A percentile compares a stretch with the other conserved stretches of the same genome.
Evolutionary conservation across 2,888 invertebrate species (phyloP).

Genomic region (Zygaena filipendulae): DNA sequence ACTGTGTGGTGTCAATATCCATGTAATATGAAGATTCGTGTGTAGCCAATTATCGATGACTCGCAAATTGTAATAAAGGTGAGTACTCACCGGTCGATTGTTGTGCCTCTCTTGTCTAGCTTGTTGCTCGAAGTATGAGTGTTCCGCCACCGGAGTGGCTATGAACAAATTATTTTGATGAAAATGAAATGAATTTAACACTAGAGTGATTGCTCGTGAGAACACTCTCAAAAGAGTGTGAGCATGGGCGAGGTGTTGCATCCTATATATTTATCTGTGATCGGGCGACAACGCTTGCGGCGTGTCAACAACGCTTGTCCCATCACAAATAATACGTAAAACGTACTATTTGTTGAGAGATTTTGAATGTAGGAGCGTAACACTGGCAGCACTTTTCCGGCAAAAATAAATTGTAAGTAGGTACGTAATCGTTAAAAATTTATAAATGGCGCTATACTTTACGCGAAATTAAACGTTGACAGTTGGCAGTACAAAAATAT

Average conservation of each 20-base stretch:
- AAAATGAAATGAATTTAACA: constrained; percentile 42
- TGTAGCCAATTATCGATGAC: constrained; percentile 14
- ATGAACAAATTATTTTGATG: constrained; percentile 41
- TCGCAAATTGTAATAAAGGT: too few species aligned
- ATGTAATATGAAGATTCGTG: too few species aligned
- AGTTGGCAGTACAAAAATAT: too few species aligned
- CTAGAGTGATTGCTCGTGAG: constrained; percentile 32
- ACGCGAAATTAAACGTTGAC: too few species aligned
- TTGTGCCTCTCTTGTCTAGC: constrained; percentile 32
- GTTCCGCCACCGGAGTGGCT: constrained; percentile 60
- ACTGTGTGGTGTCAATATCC: too few species aligned
- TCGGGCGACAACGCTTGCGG: constrained; percentile 31
- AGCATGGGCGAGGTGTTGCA: constrained; percentile 20
- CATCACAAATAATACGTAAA: constrained; percentile 49
- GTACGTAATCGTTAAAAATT: too few species aligned
- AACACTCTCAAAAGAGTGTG: constrained; percentile 57
- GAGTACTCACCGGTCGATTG: constrained; percentile 46
- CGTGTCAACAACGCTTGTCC: constrained; percentile 44
- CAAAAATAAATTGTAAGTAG: constrained; percentile 10
- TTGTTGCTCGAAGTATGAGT: constrained; percentile 21
- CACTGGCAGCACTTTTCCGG: constrained; percentile 22
- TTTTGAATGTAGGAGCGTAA: not conserved
- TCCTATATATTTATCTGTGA: constrained; percentile 39
- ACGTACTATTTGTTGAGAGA: constrained; percentile 39
- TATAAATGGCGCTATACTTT: too few species aligned